Conservation (phyloP, 2,113 vertebrate genomes). For the Arizona elegans region DNA sequence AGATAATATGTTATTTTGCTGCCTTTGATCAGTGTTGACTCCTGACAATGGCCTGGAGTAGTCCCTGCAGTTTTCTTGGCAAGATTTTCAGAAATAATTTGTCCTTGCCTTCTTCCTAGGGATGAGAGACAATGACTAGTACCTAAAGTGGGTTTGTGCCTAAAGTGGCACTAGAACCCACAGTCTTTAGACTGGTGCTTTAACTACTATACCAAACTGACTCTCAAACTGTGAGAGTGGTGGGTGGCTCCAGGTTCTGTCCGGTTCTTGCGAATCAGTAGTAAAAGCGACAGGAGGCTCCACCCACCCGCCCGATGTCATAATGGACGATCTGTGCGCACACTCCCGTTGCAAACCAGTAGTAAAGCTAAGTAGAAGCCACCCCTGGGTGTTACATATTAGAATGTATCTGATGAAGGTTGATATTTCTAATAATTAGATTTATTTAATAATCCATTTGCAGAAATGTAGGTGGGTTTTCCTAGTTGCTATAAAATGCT, state of each 20-base stretch:
- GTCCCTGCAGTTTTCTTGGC: not conserved
- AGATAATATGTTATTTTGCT: not conserved
- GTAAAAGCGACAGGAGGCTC: no score
- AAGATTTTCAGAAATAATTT: not conserved
- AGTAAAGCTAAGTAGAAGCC: no score
- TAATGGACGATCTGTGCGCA: no score
- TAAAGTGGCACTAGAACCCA: not conserved
- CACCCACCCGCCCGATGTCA: no score
- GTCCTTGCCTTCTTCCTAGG: not conserved
- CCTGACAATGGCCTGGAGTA: not conserved
- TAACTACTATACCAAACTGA: not conserved
- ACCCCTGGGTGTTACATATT: not conserved
- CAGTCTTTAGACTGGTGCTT: not conserved
- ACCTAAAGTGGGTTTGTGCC: not conserved
- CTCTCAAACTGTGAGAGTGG: not conserved
- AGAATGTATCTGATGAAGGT: not conserved
- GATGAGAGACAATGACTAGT: not conserved
- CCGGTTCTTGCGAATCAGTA: no score
- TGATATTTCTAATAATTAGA: not conserved
- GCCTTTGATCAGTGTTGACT: not conserved
- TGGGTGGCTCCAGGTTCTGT: no score
- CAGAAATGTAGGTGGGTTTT: not conserved
- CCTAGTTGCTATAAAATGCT: not conserved
- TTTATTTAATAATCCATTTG: not conserved
- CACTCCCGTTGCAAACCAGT: no score